Base-by-base conservation (phyloP, 1,140 invertebrate species). In the Aphis craccivora region DNA sequence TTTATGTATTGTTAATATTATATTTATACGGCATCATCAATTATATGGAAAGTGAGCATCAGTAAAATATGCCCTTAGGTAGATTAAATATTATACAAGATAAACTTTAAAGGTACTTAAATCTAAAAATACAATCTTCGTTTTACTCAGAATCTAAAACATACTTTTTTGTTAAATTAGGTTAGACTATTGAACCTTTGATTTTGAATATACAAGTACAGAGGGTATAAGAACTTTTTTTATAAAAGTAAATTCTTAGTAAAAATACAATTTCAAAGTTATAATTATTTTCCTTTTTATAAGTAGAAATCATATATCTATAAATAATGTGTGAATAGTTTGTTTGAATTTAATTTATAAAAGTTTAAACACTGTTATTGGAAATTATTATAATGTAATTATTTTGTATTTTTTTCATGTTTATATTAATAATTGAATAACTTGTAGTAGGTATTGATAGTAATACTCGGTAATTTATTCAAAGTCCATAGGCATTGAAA, bases 301-400 rank as follows among this genome's bases (percentile, higher is more conserved):
- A 35, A 6, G 30, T 18, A n/a, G n/a, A 8, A 14, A 18, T n/a
- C 2, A 67, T n/a, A 67, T n/a, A 67, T n/a, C 11, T 67, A 67
- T 67, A n/a, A n/a, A 67, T 76, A 67, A 67, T 76, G n/a, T 76
- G n/a, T 76, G 60, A 76, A 76, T 76, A 76, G 60, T 76, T 20
- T 35, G 30, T 76, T n/a, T 76, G 60, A 35, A n/a, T 76, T 76
- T n/a, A 76, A 76, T n/a, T 76, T 76, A 76, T 76, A 76, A 35
- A 76, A 76, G 30, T 76, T 76, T n/a, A 18, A 76, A 18, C 60
- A n/a, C n/a, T 76, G 60, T n/a, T n/a, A 76, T 76, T n/a, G 18
- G 18, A 14, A 76, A 76, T 76, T 76, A n/a, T 76, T 76, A 35
- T 76, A 76, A 76, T 76, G 1, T n/a, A 76, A n/a, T 76, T n/a